Evolutionary conservation across 2,888 invertebrate species (phyloP), one percentile per base, ranked within the genome.

Genomic region (Heliothis peltigera): DNA sequence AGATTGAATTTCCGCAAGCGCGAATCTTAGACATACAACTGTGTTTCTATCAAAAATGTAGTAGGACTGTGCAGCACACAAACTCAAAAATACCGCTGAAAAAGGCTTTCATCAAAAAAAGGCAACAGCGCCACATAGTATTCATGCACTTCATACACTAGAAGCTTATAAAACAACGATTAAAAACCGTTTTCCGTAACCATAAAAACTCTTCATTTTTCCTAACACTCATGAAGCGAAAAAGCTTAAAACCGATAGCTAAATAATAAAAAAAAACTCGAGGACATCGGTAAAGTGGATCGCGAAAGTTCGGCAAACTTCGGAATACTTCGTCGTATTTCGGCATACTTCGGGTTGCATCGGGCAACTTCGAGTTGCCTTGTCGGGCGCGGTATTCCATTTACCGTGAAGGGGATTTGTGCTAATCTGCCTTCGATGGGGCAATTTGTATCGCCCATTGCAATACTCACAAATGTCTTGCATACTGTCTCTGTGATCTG

Each of bases 331-430:
- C 55, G 55, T 15, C 19, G n/a, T n/a, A 35, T 15, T 21, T 53
- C 66, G 52, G 22, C 2, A 8, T 42, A 32, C 61, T 79, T 67
- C 62, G 63, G 56, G 18, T 21, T 7, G 10, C 17, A 47, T 70
- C 70, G 32, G 12, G 10, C 10, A 21, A 25, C 56, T 47, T 58
- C 58, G 42, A n/a, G 10, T 25, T 19, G 48, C 39, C 19, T 58
- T 49, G 63, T 21, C 4, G 43, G 53, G 64, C 59, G 65, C 67
- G 53, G 62, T 68, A 75, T 80, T 82, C 78, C 71, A 77, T 82
- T 79, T 79, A 82, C 69, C 46, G 71, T 56, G 70, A 65, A 46
- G 64, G 35, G 80, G 80, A 81, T 79, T 79, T 81, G 65, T 51
- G 58, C 58, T 80, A 80, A 80, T 77, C 80, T 66, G 46, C 44